These are phyloP conservation scores for Agrotis ipsilon DNA, from an alignment of 2,888 invertebrate species.

Conservation along the genomic window DNA sequence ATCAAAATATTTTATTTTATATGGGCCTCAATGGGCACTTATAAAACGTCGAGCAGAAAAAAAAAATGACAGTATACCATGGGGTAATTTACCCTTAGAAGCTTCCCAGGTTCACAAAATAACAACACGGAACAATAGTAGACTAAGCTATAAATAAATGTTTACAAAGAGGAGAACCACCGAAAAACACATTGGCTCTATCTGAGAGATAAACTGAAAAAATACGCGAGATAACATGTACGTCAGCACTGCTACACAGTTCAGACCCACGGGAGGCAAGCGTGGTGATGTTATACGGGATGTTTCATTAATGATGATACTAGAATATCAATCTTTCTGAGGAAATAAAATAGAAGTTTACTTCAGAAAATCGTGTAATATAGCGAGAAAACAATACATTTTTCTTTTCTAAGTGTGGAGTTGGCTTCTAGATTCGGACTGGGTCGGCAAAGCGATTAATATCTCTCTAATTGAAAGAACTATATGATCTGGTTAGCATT, in stretches of 20 bases:
- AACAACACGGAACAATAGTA: background rate
- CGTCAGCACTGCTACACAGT: slow-evolving; percentile 64
- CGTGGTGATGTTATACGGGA: slow-evolving; percentile 74
- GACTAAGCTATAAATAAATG: slow-evolving; percentile 24
- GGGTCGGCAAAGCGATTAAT: too few species aligned
- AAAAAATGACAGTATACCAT: too few species aligned
- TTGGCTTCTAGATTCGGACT: too few species aligned
- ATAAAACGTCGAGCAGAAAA: too few species aligned
- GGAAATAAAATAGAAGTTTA: background rate
- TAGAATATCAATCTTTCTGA: background rate
- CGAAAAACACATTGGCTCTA: slow-evolving; percentile 24
- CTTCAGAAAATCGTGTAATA: background rate
- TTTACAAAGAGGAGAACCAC: slow-evolving; percentile 1
- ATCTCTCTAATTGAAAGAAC: too few species aligned
- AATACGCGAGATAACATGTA: slow-evolving; percentile 62
- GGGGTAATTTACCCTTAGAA: background rate
- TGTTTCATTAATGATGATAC: slow-evolving; percentile 43
- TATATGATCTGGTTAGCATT: too few species aligned
- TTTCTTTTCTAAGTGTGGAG: too few species aligned
- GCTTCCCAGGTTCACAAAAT: background rate
- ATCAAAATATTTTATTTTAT: background rate
- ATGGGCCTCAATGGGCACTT: too few species aligned
- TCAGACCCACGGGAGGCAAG: slow-evolving; percentile 71
- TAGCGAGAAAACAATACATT: too few species aligned
- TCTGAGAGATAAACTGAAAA: slow-evolving; percentile 51